Percentiles rank a stretch among this genome's conserved stretches.
Conservation (phyloP, 2,113 vertebrate species). For the Gobiocypris rarus region DNA sequence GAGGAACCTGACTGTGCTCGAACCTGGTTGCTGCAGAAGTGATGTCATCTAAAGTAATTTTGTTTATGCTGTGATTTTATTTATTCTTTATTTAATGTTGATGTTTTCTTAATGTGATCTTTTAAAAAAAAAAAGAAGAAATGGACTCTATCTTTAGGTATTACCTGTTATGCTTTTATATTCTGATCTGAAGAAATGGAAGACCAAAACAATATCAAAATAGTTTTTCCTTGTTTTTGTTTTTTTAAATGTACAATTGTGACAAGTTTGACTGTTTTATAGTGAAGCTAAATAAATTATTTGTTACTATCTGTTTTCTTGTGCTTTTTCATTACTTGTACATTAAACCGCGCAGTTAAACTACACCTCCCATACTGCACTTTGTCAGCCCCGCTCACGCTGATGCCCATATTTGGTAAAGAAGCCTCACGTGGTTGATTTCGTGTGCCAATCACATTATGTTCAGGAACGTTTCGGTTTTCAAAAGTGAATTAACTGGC, state of each 20-base stretch:
- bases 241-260: neutral
- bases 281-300: slow-evolving; percentile 58
- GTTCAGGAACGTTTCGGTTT: slow-evolving; percentile 34
- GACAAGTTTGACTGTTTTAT: slow-evolving; percentile 41
- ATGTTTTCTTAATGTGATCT: neutral
- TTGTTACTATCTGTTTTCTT: neutral
- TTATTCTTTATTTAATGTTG: slow-evolving; percentile 38
- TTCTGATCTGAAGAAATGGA: slow-evolving; percentile 3
- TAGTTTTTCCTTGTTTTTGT: neutral
- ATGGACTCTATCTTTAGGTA: slow-evolving; percentile 22
- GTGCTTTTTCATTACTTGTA: neutral
- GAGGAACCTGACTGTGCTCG: slow-evolving; percentile 35
- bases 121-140: slow-evolving; percentile 11
- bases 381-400: neutral
- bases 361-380: slow-evolving; percentile 15
- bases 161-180: slow-evolving; percentile 9
- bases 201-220: neutral
- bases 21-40: slow-evolving; percentile 35
- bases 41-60: slow-evolving; percentile 7
- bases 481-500: slow-evolving; percentile 47
- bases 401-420: slow-evolving; percentile 32
- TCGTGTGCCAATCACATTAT: slow-evolving; percentile 56
- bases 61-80: slow-evolving; percentile 30
- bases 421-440: slow-evolving; percentile 33
- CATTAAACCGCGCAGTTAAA: neutral